Conservation (phyloP, 2,888 invertebrate species). For the Xanthostigma xanthostigma region DNA sequence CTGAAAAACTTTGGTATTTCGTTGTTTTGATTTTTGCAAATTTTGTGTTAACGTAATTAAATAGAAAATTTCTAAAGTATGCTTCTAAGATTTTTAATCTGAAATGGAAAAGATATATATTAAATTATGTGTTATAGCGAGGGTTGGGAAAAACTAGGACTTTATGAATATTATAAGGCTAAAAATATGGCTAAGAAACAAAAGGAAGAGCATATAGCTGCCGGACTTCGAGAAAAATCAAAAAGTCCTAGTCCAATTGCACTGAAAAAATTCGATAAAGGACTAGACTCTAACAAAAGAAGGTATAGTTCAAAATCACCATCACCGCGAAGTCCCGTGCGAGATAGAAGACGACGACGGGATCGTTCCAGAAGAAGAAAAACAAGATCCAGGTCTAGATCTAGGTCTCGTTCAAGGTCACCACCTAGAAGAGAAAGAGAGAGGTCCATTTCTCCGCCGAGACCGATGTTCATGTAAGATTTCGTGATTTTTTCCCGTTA, state of each 20-base stretch:
- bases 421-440: slow-evolving; percentile 26
- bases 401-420: slow-evolving; percentile 34
- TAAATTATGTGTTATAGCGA: slow-evolving; percentile 41
- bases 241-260: slow-evolving; percentile 64
- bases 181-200: slow-evolving; percentile 82
- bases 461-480: slow-evolving; percentile 63
- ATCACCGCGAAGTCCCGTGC: slow-evolving; percentile 17
- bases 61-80: too few species aligned
- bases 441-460: slow-evolving; percentile 27
- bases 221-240: slow-evolving; percentile 55
- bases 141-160: slow-evolving; percentile 95
- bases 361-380: slow-evolving; percentile 29
- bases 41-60: too few species aligned
- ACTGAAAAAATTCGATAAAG: slow-evolving; percentile 56
- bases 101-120: too few species aligned
- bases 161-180: slow-evolving; percentile 95
- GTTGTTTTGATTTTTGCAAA: too few species aligned
- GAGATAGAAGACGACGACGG: slow-evolving; percentile 10
- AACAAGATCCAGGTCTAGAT: slow-evolving; percentile 35
- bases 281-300: slow-evolving; percentile 56
- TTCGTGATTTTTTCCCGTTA: slow-evolving; percentile 7
- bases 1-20: too few species aligned
- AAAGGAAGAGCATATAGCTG: slow-evolving; percentile 68
- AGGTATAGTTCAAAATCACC: slow-evolving; percentile 54
- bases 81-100: too few species aligned